Conservation (phyloP, 2,888 invertebrate genomes). For the Chelonus formosanus region DNA sequence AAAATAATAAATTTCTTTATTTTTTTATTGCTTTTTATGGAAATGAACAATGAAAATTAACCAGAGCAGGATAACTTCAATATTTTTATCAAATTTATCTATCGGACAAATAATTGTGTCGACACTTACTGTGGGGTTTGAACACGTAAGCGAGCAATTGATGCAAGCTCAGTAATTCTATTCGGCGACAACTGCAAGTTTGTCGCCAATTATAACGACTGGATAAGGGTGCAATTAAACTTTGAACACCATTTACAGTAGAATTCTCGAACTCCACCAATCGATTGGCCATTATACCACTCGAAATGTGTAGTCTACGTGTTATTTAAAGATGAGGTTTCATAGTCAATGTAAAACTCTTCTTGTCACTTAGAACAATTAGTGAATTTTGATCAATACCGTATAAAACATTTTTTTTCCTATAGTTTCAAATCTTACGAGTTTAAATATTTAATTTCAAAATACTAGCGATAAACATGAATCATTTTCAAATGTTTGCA, state of each 20-base stretch:
- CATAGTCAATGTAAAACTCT: conserved; percentile 6
- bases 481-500: no score
- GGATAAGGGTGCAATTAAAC: conserved; percentile 56
- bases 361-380: background rate
- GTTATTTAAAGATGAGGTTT: conserved; percentile 36
- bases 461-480: no score
- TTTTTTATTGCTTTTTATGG: background rate
- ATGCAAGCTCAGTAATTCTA: conserved; percentile 27
- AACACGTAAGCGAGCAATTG: conserved; percentile 27
- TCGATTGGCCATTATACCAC: conserved; percentile 30
- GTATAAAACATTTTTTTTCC: no score
- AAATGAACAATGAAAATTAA: background rate
- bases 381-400: no score
- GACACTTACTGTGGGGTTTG: conserved; percentile 25
- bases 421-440: no score
- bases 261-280: conserved; percentile 45
- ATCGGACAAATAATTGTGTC: conserved; percentile 18
- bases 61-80: no score
- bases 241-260: conserved; percentile 51
- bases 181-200: conserved; percentile 44
- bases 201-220: conserved; percentile 48
- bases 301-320: conserved; percentile 26
- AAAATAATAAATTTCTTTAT: background rate
- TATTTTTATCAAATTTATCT: background rate
- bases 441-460: no score